These are phyloP conservation scores for Coenonympha glycerion DNA, from an alignment of 2,888 invertebrate genomes.

Conservation along the genomic window DNA sequence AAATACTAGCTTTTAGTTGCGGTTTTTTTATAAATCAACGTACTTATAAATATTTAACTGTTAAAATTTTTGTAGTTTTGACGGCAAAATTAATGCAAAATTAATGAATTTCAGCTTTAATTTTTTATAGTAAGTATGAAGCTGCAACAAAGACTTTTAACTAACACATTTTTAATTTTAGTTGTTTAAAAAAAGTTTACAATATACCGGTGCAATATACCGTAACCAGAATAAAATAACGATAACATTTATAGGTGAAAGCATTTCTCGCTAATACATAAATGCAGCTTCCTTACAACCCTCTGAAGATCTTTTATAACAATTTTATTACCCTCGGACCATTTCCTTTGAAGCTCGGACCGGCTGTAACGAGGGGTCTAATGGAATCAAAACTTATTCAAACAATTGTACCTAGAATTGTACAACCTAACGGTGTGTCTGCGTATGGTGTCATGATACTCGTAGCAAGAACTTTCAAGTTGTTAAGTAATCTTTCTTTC, in stretches of 20 bases:
- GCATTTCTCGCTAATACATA: not conserved
- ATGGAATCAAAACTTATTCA: conserved; percentile 4
- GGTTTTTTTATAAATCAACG: no score
- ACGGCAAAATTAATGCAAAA: no score
- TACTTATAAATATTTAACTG: no score
- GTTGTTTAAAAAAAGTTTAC: not conserved
- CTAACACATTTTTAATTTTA: no score
- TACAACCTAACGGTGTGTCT: no score
- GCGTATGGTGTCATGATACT: no score
- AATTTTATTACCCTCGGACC: conserved; percentile 1
- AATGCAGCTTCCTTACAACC: not conserved
- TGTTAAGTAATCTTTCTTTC: no score
- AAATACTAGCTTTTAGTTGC: not conserved
- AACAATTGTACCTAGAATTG: not conserved
- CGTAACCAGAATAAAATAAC: not conserved
- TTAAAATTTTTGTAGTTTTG: no score
- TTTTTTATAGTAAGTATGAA: no score
- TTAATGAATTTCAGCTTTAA: no score
- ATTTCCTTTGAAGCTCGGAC: conserved; percentile 2
- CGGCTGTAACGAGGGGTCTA: not conserved
- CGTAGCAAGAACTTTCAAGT: no score
- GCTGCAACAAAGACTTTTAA: no score
- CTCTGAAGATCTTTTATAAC: conserved; percentile 2
- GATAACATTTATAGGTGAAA: not conserved
- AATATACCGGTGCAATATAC: not conserved